Percentiles rank a stretch among this genome's conserved stretches.
phyloP scores from a whole-genome alignment of 2,113 vertebrate species.

The Motacilla alba region DNA sequence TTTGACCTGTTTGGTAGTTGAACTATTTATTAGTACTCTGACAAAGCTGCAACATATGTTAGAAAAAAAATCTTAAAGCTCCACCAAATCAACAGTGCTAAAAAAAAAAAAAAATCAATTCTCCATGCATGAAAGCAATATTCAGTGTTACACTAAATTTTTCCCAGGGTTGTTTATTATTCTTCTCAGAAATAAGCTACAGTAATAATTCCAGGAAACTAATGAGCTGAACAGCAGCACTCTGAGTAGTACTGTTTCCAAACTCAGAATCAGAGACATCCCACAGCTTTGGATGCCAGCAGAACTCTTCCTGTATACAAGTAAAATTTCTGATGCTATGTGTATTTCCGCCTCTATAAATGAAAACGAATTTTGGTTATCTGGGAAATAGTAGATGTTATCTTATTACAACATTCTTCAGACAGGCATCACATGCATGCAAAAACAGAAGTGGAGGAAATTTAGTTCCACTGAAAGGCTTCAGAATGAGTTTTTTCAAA shows the following conservation, averaged over 20 bases:
- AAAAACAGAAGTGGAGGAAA: background rate
- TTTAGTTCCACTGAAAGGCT: background rate
- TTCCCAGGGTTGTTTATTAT: slow-evolving; percentile 48
- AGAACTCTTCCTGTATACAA: background rate
- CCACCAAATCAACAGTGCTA: background rate
- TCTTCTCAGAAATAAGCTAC: slow-evolving; percentile 46
- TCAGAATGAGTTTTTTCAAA: background rate
- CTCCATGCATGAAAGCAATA: background rate
- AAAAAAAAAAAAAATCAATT: background rate
- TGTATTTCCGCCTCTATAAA: background rate
- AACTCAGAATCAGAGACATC: background rate
- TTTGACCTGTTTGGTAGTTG: background rate
- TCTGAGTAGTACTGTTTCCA: background rate
- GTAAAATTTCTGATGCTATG: background rate
- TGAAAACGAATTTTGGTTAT: background rate
- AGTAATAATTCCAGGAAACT: slow-evolving; percentile 58
- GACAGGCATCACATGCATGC: background rate
- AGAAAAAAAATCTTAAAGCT: background rate
- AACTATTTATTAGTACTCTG: background rate
- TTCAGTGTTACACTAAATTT: background rate
- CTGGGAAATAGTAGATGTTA: background rate
- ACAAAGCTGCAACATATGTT: background rate
- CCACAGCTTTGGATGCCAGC: background rate
- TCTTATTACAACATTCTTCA: background rate
- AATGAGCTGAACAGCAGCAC: slow-evolving; percentile 36